Percentiles rank a stretch among this genome's conserved stretches.
These are phyloP conservation scores for Solenopsis fugax DNA, from an alignment of 1,140 invertebrate species.

Conservation along the genomic window DNA sequence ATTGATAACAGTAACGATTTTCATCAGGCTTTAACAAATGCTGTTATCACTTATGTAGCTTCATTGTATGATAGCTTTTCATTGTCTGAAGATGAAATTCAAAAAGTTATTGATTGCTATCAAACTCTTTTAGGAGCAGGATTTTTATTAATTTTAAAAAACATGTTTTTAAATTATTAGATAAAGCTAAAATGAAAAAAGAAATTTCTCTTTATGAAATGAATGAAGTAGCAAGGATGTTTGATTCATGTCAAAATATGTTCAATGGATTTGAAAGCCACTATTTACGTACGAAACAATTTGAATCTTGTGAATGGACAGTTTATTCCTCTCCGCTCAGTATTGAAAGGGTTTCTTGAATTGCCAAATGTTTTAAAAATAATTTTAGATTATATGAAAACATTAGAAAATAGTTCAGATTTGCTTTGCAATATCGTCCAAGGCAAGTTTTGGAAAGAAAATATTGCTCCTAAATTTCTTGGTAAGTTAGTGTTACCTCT, in stretches of 20 bases:
- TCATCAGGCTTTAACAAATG: conserved; percentile 20
- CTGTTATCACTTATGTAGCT: conserved; percentile 25
- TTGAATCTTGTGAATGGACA: conserved; percentile 16
- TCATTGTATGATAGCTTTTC: conserved; percentile 30
- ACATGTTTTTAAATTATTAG: conserved; percentile 19
- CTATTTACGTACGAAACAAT: conserved; percentile 8
- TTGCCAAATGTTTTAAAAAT: not conserved
- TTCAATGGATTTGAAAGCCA: conserved; percentile 26
- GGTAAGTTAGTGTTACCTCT: conserved; percentile 74
- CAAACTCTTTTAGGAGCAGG: conserved; percentile 21
- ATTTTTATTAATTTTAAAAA: conserved; percentile 19
- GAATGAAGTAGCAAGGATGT: conserved; percentile 7
- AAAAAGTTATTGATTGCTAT: conserved; percentile 17
- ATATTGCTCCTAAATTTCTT: conserved; percentile 24
- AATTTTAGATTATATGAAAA: conserved; percentile 21
- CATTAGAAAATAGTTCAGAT: conserved; percentile 7
- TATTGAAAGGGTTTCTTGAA: conserved; percentile 28
- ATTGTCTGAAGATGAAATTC: not conserved
- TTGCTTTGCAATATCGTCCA: conserved; percentile 6
- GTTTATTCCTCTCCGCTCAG: conserved; percentile 20
- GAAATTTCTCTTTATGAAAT: conserved; percentile 17
- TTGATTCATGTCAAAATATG: conserved; percentile 28
- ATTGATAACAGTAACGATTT: conserved; percentile 23
- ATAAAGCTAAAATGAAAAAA: conserved; percentile 15
- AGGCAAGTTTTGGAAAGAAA: conserved; percentile 35